Percentiles rank a stretch among this genome's conserved stretches.
phyloP scores from a whole-genome alignment of 2,113 vertebrate genomes.

The Malurus alboscapulatus region DNA sequence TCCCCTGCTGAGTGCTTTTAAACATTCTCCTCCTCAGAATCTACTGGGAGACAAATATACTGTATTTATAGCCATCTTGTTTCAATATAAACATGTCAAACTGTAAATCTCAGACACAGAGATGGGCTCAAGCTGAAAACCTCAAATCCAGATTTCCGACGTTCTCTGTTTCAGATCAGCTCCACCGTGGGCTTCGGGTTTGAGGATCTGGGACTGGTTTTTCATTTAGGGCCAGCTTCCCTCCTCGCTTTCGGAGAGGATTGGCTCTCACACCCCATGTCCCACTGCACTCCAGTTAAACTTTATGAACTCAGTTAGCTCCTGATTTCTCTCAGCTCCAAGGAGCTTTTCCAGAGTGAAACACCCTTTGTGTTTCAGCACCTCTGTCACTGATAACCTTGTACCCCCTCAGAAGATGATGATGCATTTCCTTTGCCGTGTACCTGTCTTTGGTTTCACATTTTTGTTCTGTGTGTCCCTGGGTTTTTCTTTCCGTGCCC shows the following conservation, averaged over 20 bases:
- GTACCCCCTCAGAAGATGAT: neutral
- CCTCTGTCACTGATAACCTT: neutral
- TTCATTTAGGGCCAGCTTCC: neutral
- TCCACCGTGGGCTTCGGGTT: neutral
- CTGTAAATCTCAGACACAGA: conserved; percentile 40
- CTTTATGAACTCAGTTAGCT: neutral
- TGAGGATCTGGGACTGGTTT: neutral
- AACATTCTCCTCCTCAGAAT: conserved; percentile 32
- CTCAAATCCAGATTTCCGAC: neutral
- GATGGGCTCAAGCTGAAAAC: conserved; percentile 49
- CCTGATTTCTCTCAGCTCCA: neutral
- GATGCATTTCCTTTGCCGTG: neutral
- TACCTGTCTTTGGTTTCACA: neutral
- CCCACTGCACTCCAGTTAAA: neutral
- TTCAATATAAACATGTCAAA: conserved; percentile 66
- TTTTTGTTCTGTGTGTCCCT: neutral
- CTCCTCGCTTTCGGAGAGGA: fast-evolving
- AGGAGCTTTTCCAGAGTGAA: neutral
- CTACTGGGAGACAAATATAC: conserved; percentile 40
- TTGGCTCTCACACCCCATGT: neutral
- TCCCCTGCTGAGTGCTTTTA: conserved; percentile 60
- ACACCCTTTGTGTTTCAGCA: neutral
- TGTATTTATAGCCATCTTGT: conserved; percentile 61
- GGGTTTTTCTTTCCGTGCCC: neutral
- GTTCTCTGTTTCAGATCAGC: neutral